Percentiles rank a stretch among this genome's conserved stretches.
phyloP scores from a whole-genome alignment of 2,797 vertebrate species.

The Paguma larvata region DNA sequence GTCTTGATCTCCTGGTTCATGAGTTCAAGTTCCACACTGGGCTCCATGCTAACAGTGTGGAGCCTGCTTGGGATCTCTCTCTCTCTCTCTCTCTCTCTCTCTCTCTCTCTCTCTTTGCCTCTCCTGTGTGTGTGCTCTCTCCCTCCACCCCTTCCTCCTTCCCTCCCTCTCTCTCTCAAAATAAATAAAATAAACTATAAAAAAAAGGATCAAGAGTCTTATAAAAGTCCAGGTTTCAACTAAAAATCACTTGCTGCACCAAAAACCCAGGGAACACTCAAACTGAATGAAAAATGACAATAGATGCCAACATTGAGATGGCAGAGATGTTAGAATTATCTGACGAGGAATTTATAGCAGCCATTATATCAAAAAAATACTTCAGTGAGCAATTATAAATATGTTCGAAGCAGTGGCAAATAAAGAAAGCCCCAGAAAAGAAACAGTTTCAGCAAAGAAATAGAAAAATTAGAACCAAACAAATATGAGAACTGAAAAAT shows the following conservation, averaged over 20 bases:
- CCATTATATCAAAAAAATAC: background rate
- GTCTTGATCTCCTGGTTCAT: too few relatives aligned
- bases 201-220: background rate
- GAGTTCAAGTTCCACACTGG: too few relatives aligned
- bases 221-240: background rate
- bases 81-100: too few relatives aligned
- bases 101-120: too few relatives aligned
- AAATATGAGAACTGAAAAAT: background rate
- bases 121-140: too few relatives aligned
- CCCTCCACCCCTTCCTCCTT: too few relatives aligned
- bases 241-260: background rate
- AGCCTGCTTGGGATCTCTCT: too few relatives aligned
- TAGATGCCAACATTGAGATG: background rate
- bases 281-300: conserved; percentile 8
- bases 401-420: background rate
- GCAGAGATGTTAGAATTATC: background rate
- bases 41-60: too few relatives aligned
- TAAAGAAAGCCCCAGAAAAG: background rate
- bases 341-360: conserved; percentile 11
- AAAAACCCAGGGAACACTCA: conserved; percentile 8
- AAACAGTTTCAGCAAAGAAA: background rate
- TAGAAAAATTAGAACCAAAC: background rate
- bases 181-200: too few relatives aligned
- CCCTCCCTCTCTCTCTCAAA: too few relatives aligned
- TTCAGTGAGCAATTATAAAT: background rate